Percentiles rank a stretch among this genome's conserved stretches.
Evolutionary conservation across 53 echinoderm and acorn worm species (phyloP).

Genomic region (Paracentrotus lividus): DNA sequence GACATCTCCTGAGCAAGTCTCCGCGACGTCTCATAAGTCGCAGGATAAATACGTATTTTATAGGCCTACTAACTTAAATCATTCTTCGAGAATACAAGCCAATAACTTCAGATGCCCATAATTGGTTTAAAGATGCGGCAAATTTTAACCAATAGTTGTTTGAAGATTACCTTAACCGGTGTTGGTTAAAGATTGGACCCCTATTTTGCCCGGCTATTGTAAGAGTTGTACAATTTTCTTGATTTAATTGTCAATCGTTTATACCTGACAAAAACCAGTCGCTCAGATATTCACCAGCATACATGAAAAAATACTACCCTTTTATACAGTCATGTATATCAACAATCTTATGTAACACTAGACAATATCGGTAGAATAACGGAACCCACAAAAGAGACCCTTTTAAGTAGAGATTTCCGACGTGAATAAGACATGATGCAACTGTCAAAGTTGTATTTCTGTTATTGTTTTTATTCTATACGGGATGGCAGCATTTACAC

Average conservation of each 20-base stretch:
- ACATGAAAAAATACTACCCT: background rate
- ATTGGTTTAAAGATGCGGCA: too few species aligned
- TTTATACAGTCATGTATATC: background rate
- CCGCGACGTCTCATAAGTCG: too few species aligned
- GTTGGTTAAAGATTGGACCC: too few species aligned
- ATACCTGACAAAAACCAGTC: background rate
- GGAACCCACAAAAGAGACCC: slow-evolving; percentile 2
- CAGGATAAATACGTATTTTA: too few species aligned
- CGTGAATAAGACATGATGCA: background rate
- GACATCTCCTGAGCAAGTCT: too few species aligned
- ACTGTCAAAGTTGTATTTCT: background rate
- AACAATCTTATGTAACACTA: slow-evolving; percentile 1
- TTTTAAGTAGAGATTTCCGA: background rate
- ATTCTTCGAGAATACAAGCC: too few species aligned
- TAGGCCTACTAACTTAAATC: too few species aligned
- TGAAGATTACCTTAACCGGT: too few species aligned
- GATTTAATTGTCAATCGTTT: background rate
- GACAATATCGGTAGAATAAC: background rate
- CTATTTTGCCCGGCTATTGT: too few species aligned
- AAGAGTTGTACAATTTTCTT: too few species aligned
- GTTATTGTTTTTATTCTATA: background rate
- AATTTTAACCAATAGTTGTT: too few species aligned
- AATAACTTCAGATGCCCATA: too few species aligned
- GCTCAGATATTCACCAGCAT: background rate
- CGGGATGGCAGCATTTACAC: background rate